Conservation (phyloP, 2,113 vertebrate genomes). For the Riparia riparia region DNA sequence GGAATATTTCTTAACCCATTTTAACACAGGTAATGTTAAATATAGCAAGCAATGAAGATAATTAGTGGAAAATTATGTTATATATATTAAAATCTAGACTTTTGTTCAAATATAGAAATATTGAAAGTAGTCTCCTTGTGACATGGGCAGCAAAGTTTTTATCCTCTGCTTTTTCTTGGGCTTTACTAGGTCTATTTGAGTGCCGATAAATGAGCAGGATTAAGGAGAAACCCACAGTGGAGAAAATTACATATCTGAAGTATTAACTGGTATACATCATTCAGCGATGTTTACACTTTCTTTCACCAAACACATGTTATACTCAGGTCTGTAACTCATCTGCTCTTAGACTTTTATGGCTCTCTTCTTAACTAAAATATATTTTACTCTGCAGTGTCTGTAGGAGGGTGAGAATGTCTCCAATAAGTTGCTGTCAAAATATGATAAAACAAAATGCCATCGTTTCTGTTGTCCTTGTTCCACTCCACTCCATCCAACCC, state of each 20-base stretch:
- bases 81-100: slow-evolving; percentile 36
- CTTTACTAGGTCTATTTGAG: background rate
- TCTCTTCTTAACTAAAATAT: slow-evolving; percentile 44
- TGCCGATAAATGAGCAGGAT: background rate
- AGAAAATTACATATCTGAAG: slow-evolving; percentile 29
- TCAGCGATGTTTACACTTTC: slow-evolving; percentile 73
- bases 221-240: slow-evolving; percentile 22
- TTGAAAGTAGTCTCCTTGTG: background rate
- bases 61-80: background rate
- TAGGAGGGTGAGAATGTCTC: background rate
- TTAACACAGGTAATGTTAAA: background rate
- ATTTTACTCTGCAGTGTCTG: background rate
- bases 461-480: slow-evolving; percentile 78
- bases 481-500: slow-evolving; percentile 77
- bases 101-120: slow-evolving; percentile 17
- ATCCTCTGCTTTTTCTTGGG: slow-evolving; percentile 72
- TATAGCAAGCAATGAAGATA: background rate
- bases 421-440: slow-evolving; percentile 71
- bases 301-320: slow-evolving; percentile 76
- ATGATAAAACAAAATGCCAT: slow-evolving; percentile 81
- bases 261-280: slow-evolving; percentile 26
- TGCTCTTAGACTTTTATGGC: slow-evolving; percentile 75
- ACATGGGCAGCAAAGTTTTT: background rate
- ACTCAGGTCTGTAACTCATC: slow-evolving; percentile 86
- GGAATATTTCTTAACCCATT: background rate